A percentile compares a stretch with the other conserved stretches of the same genome.
These are phyloP conservation scores for Osmerus mordax DNA, from an alignment of 2,113 vertebrate genomes.

Conservation along the genomic window DNA sequence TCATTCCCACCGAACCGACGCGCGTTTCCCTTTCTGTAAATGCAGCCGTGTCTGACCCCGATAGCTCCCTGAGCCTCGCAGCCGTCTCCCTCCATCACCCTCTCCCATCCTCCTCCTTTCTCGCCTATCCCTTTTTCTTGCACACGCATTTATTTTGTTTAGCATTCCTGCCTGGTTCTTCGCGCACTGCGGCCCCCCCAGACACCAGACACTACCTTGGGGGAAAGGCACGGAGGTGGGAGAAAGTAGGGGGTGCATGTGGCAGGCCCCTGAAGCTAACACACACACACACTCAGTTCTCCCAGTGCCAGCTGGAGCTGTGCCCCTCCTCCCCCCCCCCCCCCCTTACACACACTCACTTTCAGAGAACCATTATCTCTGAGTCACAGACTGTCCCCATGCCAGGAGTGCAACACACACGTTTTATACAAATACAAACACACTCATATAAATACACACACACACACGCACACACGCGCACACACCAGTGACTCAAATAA, in stretches of 20 bases:
- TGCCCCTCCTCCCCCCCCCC: conserved; percentile 34
- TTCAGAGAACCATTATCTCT: conserved; percentile 70
- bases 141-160: conserved; percentile 18
- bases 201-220: conserved; percentile 7
- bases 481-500: conserved; percentile 12
- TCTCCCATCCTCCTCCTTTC: conserved; percentile 13
- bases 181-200: background rate
- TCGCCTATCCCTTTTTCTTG: conserved; percentile 9
- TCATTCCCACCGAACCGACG: conserved; percentile 2
- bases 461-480: conserved; percentile 20
- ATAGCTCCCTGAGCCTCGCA: background rate
- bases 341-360: conserved; percentile 19
- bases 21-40: background rate
- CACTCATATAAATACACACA: conserved; percentile 3
- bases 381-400: conserved; percentile 69
- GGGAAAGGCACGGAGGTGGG: conserved; percentile 18
- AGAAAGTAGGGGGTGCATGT: conserved; percentile 14
- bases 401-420: conserved; percentile 49
- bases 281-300: conserved; percentile 27
- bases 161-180: conserved; percentile 26
- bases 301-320: conserved; percentile 46
- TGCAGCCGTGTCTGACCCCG: background rate
- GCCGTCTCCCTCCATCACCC: background rate
- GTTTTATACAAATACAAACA: background rate
- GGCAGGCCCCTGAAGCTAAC: background rate